Evolutionary conservation across 2,113 vertebrate genomes (phyloP).

Genomic region (rat (Rattus norvegicus)): DNA sequence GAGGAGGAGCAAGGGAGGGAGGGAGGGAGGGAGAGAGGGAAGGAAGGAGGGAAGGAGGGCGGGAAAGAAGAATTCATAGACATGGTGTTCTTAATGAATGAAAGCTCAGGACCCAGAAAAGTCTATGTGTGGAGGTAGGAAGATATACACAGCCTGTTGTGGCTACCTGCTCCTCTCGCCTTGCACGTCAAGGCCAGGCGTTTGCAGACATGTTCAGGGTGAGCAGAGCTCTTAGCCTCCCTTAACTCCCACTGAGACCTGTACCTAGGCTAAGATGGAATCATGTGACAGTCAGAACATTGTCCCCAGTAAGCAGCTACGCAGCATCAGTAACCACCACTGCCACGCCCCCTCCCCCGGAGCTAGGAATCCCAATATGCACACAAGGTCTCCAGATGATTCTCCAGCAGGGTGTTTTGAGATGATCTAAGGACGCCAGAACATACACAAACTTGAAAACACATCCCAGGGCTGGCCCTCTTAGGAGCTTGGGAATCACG

Average conservation of each 20-base stretch:
- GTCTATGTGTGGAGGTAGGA: background rate
- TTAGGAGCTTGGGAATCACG: background rate
- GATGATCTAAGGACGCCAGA: background rate
- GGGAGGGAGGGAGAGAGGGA: no score
- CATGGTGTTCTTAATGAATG: background rate
- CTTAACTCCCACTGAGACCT: background rate
- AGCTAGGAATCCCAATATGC: background rate
- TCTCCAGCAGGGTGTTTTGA: background rate
- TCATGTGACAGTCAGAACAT: background rate
- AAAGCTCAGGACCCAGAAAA: background rate
- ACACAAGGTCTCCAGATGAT: background rate
- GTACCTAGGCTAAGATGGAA: background rate
- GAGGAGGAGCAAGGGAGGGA: accelerated
- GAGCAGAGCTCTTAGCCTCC: background rate
- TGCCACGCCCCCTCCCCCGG: background rate
- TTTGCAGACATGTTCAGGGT: background rate
- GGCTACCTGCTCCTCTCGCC: background rate
- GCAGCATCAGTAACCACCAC: background rate
- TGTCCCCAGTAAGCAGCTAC: background rate
- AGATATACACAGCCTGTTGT: background rate
- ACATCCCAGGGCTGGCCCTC: background rate
- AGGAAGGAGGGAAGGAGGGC: no score
- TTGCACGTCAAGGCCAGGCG: background rate
- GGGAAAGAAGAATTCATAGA: background rate
- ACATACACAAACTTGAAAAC: background rate